A percentile compares a stretch with the other conserved stretches of the same genome.
phyloP scores from a whole-genome alignment of 1,140 invertebrate species.

The Drosophila mauritiana region DNA sequence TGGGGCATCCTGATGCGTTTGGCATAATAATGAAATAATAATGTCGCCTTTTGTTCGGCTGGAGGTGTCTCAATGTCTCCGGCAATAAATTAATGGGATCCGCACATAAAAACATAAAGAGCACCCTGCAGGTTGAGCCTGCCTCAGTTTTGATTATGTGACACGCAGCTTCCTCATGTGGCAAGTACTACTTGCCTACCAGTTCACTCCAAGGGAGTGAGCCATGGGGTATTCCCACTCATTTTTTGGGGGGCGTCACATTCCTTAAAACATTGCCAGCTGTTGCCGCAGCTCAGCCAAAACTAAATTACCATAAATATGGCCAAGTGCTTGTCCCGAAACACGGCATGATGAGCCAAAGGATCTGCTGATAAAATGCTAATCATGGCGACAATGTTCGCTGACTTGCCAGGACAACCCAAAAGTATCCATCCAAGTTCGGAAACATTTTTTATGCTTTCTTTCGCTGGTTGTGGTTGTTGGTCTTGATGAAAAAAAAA shows the following conservation, averaged over 20 bases:
- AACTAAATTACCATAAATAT: conserved; percentile 75
- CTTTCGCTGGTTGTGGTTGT: conserved; percentile 53
- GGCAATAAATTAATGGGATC: conserved; percentile 80
- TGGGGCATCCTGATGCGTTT: conserved; percentile 62
- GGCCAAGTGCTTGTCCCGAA: conserved; percentile 54
- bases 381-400: conserved; percentile 73
- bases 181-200: conserved; percentile 43
- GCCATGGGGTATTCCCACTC: neutral
- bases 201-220: conserved; percentile 31
- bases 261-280: conserved; percentile 53
- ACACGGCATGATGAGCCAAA: conserved; percentile 62
- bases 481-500: conserved; percentile 35
- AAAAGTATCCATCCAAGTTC: conserved; percentile 5
- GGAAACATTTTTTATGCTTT: conserved; percentile 19
- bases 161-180: conserved; percentile 44
- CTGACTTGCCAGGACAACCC: conserved; percentile 30
- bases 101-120: conserved; percentile 72
- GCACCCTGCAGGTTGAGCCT: conserved; percentile 54
- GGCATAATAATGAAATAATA: conserved; percentile 84
- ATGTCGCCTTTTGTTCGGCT: conserved; percentile 77
- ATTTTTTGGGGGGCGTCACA: neutral
- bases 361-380: conserved; percentile 76
- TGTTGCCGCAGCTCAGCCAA: conserved; percentile 60
- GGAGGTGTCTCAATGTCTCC: conserved; percentile 68
- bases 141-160: conserved; percentile 64